Evolutionary conservation across 2,113 vertebrate species (phyloP).

Genomic region (Rhabdomys dilectus): DNA sequence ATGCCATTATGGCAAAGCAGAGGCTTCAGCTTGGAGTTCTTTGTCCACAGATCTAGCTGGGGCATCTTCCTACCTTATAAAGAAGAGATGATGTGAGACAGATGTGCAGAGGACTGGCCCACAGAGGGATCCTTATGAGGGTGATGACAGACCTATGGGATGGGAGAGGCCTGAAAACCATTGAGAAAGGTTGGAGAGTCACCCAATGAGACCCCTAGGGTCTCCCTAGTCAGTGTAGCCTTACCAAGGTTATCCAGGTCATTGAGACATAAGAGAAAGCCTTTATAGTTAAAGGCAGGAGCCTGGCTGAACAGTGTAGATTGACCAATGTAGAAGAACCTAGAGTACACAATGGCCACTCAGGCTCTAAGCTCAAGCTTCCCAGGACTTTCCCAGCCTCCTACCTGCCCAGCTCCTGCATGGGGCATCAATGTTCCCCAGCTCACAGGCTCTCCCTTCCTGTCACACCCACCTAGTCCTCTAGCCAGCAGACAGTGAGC

Average conservation of each 20-base stretch:
- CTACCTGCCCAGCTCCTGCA: neutral
- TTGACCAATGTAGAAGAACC: neutral
- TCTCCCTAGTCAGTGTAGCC: neutral
- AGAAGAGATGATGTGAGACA: neutral
- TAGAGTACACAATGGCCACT: neutral
- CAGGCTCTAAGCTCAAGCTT: neutral
- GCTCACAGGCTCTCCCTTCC: neutral
- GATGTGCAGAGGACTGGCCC: neutral
- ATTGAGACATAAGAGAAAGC: neutral
- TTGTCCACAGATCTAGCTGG: neutral
- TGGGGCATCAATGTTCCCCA: neutral
- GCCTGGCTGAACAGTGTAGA: neutral
- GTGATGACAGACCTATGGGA: neutral
- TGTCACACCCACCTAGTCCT: neutral
- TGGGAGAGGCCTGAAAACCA: neutral
- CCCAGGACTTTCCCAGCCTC: neutral
- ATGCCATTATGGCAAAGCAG: no score
- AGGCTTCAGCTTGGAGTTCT: neutral
- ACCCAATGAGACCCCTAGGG: no score
- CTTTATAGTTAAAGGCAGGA: fast-evolving
- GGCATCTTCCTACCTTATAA: fast-evolving
- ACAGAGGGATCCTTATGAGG: neutral
- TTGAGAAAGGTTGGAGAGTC: neutral
- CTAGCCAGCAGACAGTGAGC: neutral
- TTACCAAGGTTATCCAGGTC: neutral